These are phyloP conservation scores for Cheilosia scutellata DNA, from an alignment of 2,888 invertebrate species.

Conservation along the genomic window DNA sequence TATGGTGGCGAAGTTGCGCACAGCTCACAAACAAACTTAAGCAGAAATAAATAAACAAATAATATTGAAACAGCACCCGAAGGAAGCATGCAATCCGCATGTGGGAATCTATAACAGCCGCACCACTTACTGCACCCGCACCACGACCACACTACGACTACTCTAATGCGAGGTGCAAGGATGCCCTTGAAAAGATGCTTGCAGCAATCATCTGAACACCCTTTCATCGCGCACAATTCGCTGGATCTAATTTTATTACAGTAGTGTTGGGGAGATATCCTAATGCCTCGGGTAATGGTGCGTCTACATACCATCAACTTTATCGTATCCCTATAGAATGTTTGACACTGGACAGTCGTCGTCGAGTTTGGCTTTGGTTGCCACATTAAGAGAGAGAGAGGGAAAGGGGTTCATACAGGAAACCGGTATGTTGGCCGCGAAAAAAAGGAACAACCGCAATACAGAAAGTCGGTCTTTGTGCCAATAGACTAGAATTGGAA, in stretches of 20 bases:
- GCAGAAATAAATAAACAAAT: conserved; percentile 54
- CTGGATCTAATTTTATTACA: conserved; percentile 50
- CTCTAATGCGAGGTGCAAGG: conserved; percentile 21
- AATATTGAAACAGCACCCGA: conserved; percentile 14
- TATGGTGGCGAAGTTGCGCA: conserved; percentile 16
- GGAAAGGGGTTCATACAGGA: conserved; percentile 40
- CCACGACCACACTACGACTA: too few species aligned
- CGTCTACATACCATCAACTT: background rate
- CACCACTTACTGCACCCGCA: conserved; percentile 11
- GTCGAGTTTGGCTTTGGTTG: too few species aligned
- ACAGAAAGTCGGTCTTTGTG: conserved; percentile 65
- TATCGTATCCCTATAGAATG: background rate
- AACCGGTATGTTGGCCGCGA: conserved; percentile 40
- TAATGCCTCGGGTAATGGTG: background rate
- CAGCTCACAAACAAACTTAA: conserved; percentile 19
- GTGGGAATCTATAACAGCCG: conserved; percentile 8
- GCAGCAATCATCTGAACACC: conserved; percentile 31
- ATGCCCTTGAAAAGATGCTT: conserved; percentile 58
- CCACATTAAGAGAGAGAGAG: background rate
- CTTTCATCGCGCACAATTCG: background rate
- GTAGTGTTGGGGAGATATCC: conserved; percentile 17
- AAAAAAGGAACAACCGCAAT: conserved; percentile 46
- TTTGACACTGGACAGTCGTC: too few species aligned
- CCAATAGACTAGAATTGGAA: conserved; percentile 48
- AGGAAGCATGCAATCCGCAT: conserved; percentile 17